Evolutionary conservation across 2,888 invertebrate genomes (phyloP), one percentile per base, ranked within the genome.

Genomic region (Spisula subtruncata): DNA sequence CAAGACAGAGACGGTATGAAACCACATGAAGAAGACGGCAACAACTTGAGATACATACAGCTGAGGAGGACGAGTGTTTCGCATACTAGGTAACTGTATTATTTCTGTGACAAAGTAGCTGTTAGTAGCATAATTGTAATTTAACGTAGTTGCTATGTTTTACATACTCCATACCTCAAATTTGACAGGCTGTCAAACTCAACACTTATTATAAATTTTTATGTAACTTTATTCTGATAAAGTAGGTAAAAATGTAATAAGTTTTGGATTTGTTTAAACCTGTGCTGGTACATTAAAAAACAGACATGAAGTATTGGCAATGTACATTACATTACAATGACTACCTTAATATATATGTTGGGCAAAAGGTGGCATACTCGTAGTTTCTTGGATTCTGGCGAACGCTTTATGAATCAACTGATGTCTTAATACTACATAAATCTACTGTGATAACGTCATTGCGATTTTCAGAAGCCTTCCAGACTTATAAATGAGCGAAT

Each of bases 371-470:
- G n/a, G n/a, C n/a, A n/a, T n/a, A n/a, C n/a, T 14, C 35, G 8
- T 35, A 18, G 16, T 75, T 75, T 75, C 35, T 35, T 0, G 75
- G 75, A 75, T 35, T 75, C 18, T 75, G 75, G 75, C 75, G 35
- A n/a, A 75, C 32, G 35, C 35, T 35, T 35, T 35, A 75, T 35
- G 29, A 75, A 35, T 32, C 32, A 35, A 32, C 35, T 75, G 18
- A 75, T 35, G n/a, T 32, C 14, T 75, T 32, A 75, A 75, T 32
- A 35, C 18, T 75, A 35, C 75, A 75, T 75, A 75, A 75, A 75
- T 75, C 75, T 35, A 16, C 29, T 75, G 32, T 75, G 35, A 75
- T 75, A 75, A 75, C 75, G 75, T 75, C 35, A 32, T 16, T 35
- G 32, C n/a, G 75, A 16, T 75, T 14, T 75, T 14, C 32, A 18